Evolutionary conservation across 1,140 invertebrate genomes (phyloP).

Genomic region (honey bee (Apis mellifera)): DNA sequence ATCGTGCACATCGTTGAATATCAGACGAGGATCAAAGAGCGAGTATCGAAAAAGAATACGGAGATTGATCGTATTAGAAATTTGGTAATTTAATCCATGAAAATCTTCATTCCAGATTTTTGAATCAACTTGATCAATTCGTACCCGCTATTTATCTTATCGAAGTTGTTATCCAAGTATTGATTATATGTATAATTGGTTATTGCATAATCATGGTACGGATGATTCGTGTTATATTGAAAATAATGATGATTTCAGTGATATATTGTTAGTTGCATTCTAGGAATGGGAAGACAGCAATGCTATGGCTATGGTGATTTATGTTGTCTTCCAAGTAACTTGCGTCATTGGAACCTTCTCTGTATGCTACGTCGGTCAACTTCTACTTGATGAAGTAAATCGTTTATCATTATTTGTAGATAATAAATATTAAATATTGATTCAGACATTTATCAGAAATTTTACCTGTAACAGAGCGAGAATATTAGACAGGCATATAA

Average conservation of each 20-base stretch:
- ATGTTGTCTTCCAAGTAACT: slow-evolving; percentile 46
- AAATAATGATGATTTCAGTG: too few species aligned
- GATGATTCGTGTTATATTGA: too few species aligned
- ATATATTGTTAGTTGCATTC: slow-evolving; percentile 1
- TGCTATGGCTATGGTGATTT: slow-evolving; percentile 22
- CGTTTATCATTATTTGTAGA: background rate
- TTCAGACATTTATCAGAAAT: background rate
- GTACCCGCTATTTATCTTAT: slow-evolving; percentile 58
- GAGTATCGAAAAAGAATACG: background rate
- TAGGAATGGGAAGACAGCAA: slow-evolving; percentile 61
- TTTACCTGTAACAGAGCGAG: slow-evolving; percentile 32
- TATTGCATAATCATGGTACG: slow-evolving; percentile 50
- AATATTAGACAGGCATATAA: slow-evolving; percentile 36
- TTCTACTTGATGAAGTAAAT: slow-evolving; percentile 57
- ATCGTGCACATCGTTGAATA: slow-evolving; percentile 38
- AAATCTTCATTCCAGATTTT: slow-evolving; percentile 33
- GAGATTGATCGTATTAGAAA: too few species aligned
- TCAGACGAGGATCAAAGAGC: slow-evolving; percentile 32
- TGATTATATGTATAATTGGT: slow-evolving; percentile 65
- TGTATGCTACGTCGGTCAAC: slow-evolving; percentile 60
- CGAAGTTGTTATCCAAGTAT: slow-evolving; percentile 36
- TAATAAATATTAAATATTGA: background rate
- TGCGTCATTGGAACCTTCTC: slow-evolving; percentile 56
- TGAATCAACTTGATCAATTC: slow-evolving; percentile 19
- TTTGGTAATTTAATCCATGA: background rate